Conservation (phyloP, 2,797 vertebrate genomes). For the Heliangelus exortis region DNA sequence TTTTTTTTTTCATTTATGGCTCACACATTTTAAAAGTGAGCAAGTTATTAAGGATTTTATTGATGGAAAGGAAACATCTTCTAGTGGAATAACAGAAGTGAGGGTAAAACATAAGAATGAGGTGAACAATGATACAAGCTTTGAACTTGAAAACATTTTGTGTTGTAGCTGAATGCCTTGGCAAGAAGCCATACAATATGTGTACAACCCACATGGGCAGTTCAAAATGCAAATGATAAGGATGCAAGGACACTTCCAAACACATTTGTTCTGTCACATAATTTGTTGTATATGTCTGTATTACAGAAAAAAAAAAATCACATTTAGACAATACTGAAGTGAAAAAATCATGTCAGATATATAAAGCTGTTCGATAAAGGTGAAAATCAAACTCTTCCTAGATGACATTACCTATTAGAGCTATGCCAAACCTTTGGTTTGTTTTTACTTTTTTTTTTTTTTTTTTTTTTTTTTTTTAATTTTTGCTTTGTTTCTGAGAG, state of each 20-base stretch:
- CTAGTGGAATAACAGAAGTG: background rate
- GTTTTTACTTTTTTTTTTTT: background rate
- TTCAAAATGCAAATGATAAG: slow-evolving; percentile 42
- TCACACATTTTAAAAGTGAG: slow-evolving; percentile 13
- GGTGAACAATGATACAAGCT: slow-evolving; percentile 22
- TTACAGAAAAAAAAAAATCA: background rate
- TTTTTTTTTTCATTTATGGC: background rate
- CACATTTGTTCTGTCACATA: background rate
- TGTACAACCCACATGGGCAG: background rate
- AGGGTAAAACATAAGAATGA: background rate
- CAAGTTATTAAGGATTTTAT: slow-evolving; percentile 23
- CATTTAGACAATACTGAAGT: background rate
- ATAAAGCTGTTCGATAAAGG: background rate
- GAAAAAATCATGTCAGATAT: background rate
- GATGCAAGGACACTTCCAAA: slow-evolving; percentile 34
- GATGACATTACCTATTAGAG: background rate
- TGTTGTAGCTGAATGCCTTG: slow-evolving; percentile 17
- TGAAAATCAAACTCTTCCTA: background rate
- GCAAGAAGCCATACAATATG: slow-evolving; percentile 11
- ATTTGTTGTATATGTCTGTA: slow-evolving; percentile 4
- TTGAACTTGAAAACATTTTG: slow-evolving; percentile 48
- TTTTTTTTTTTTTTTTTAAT: background rate
- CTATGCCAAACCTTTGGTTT: background rate
- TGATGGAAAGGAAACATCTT: background rate
- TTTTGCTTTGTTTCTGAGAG: slow-evolving; percentile 9